Conservation (phyloP, 1,140 invertebrate species). For the Plutomurus gul region DNA sequence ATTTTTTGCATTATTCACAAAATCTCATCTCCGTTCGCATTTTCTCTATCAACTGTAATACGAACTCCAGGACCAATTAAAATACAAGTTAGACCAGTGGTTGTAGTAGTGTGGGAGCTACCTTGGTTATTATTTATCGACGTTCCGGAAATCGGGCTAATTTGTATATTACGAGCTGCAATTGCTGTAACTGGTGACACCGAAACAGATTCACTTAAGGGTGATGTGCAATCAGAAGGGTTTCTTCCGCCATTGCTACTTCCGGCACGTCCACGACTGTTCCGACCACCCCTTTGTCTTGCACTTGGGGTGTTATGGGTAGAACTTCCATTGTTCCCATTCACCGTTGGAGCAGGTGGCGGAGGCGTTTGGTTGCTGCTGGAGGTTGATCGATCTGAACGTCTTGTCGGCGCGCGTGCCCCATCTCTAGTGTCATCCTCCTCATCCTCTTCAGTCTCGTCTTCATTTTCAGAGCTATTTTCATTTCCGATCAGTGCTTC, state of each 20-base stretch:
- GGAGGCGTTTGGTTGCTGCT: constrained; percentile 44
- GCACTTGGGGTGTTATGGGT: background rate
- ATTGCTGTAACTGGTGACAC: background rate
- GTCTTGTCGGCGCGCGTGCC: constrained; percentile 39
- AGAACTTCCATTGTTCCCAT: background rate
- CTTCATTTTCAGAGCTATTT: constrained; percentile 11
- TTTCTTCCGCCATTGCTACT: background rate
- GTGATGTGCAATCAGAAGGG: background rate
- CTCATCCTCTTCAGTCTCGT: constrained; percentile 35
- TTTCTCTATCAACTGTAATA: constrained; percentile 34
- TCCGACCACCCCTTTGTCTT: constrained; percentile 23
- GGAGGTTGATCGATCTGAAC: constrained; percentile 47
- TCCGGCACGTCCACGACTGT: background rate
- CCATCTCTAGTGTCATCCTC: constrained; percentile 40
- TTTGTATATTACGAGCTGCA: background rate
- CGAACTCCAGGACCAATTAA: constrained; percentile 36
- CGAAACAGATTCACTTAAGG: background rate
- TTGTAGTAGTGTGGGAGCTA: background rate
- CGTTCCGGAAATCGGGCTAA: background rate
- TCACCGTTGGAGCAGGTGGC: constrained; percentile 1
- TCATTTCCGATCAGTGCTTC: constrained; percentile 32
- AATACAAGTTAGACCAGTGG: constrained; percentile 17
- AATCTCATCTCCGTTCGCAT: background rate
- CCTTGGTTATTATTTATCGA: background rate
- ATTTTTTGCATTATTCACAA: background rate